These are phyloP conservation scores for Phengaris arion DNA, from an alignment of 2,888 invertebrate species.

Conservation along the genomic window DNA sequence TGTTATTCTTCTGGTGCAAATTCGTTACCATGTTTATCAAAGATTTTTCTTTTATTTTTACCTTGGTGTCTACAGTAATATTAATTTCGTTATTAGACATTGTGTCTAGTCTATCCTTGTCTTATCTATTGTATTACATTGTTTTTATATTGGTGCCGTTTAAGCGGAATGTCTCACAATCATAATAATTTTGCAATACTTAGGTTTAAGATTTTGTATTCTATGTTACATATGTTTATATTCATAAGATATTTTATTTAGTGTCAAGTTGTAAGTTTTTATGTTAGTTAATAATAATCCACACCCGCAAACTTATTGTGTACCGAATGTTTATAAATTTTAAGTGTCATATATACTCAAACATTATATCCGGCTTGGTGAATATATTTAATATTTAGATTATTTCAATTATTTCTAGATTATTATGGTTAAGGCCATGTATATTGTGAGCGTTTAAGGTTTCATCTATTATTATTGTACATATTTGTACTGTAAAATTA, in stretches of 20 bases:
- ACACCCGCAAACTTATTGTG: constrained; percentile 11
- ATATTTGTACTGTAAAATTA: constrained; percentile 55
- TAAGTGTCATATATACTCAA: constrained; percentile 27
- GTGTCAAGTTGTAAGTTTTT: background rate
- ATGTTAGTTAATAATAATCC: background rate
- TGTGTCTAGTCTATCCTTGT: constrained; percentile 17
- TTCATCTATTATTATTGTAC: constrained; percentile 49
- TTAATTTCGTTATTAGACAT: constrained; percentile 13
- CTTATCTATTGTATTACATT: background rate
- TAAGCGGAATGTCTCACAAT: background rate
- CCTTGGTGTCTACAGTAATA: background rate
- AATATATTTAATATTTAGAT: constrained; percentile 14
- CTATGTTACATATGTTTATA: constrained; percentile 12
- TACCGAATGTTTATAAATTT: constrained; percentile 24
- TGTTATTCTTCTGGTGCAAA: background rate
- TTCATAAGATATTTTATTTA: background rate
- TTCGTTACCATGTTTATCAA: background rate
- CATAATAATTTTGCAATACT: constrained; percentile 27
- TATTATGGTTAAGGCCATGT: constrained; percentile 17
- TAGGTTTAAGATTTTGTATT: constrained; percentile 9
- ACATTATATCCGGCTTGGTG: constrained; percentile 1
- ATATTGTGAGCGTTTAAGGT: constrained; percentile 19
- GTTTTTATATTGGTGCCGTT: background rate
- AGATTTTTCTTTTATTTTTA: background rate
- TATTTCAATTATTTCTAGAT: constrained; percentile 3